Percentiles rank a stretch among this genome's conserved stretches.
Conservation (phyloP, 2,113 vertebrate genomes). For the Lampris incognitus region DNA sequence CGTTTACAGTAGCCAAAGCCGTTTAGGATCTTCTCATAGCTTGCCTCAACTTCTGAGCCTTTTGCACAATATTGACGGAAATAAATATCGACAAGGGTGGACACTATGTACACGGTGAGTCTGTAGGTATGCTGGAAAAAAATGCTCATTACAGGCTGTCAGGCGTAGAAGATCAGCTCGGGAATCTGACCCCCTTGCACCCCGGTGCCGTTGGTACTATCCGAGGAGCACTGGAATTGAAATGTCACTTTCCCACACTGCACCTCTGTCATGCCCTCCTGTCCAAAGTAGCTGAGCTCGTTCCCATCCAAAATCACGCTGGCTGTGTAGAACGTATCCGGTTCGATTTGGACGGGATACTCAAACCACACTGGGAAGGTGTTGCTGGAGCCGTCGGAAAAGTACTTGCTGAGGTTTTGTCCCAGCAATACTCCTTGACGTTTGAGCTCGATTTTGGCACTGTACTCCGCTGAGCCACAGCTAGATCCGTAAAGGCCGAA, state of each 20-base stretch:
- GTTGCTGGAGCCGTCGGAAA: slow-evolving; percentile 97
- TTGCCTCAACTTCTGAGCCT: slow-evolving; percentile 4
- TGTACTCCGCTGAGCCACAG: slow-evolving; percentile 96
- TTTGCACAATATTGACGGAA: slow-evolving; percentile 61
- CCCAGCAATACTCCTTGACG: slow-evolving; percentile 93
- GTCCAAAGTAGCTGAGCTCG: slow-evolving; percentile 97
- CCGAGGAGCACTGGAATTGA: slow-evolving; percentile 98
- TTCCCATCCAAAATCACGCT: slow-evolving; percentile 95
- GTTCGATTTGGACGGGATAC: slow-evolving; percentile 96
- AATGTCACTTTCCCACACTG: slow-evolving; percentile 98
- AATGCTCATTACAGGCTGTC: slow-evolving; percentile 62
- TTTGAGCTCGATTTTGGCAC: slow-evolving; percentile 96
- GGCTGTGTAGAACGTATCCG: slow-evolving; percentile 97
- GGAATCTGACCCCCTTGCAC: slow-evolving; percentile 98
- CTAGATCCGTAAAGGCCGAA: slow-evolving; percentile 97
- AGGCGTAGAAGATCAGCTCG: slow-evolving; percentile 97
- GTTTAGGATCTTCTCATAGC: slow-evolving; percentile 36
- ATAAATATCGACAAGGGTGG: slow-evolving; percentile 59
- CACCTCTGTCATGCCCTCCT: slow-evolving; percentile 98
- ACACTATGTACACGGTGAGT: slow-evolving; percentile 55
- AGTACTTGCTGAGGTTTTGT: slow-evolving; percentile 96
- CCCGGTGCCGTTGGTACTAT: slow-evolving; percentile 97
- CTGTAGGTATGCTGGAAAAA: slow-evolving; percentile 48
- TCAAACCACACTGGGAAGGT: slow-evolving; percentile 98
- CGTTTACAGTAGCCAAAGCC: slow-evolving; percentile 49